Base-by-base conservation (phyloP, 1,140 invertebrate species). In the Drosophila sp. region DNA sequence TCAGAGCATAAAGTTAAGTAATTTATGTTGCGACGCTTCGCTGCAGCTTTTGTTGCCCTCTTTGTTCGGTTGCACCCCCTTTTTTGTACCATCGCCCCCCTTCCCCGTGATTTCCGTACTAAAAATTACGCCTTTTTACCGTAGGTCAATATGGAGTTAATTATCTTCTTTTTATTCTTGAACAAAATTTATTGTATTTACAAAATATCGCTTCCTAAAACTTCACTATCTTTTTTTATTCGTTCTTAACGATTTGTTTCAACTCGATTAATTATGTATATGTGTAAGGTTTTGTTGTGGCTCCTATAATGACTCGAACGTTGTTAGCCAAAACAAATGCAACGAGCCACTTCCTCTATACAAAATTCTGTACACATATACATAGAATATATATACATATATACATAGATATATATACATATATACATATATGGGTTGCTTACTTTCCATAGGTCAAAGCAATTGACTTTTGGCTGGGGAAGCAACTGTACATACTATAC, bases 311-410 rank as follows among this genome's bases (percentile, higher is more conserved):
- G 43, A 9, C 43, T 21, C 18, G 21, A 38, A 13, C 65, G 78
- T 81, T 81, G 78, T 78, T 81, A 81, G 70, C 78, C 78, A 81
- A 81, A 81, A 81, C 73, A 81, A 81, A 81, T 73, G 72, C 72
- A 76, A 27, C 46, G 59, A 36, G 5, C n/a, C 16, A 6, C 27
- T 50, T 29, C 27, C 13, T 18, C 9, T 34, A 16, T 25, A 21
- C 48, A 11, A 53, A 53, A 50, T 38, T 38, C n/a, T n/a, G n/a
- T n/a, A n/a, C n/a, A n/a, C n/a, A n/a, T n/a, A n/a, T n/a, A n/a
- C n/a, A n/a, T n/a, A n/a, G 36, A 38, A 13, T 38, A 38, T 38
- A n/a, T 38, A 6, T 7, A 38, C 13, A 13, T 38, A 38, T 38
- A n/a, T 38, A 6, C 4, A 38, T 38, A n/a, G 36, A n/a, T 38